Evolutionary conservation across 2,888 invertebrate species (phyloP), one percentile per base, ranked within the genome.

Genomic region (Dugesia japonica): DNA sequence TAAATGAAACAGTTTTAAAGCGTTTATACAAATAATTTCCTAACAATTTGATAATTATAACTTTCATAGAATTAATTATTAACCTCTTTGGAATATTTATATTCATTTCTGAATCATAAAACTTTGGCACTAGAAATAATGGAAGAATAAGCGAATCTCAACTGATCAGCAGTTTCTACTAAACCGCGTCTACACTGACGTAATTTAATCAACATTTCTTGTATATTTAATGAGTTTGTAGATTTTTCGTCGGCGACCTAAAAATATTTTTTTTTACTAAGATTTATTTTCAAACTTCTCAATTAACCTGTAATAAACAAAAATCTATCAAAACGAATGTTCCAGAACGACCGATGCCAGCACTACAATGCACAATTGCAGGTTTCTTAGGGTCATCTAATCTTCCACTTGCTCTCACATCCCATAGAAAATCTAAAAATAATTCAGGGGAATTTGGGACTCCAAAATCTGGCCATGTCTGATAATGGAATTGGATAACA

Each of bases 381-480:
- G 94, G 94, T 0, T 94, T 81, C 73, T 81, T 80, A 26, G 81
- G n/a, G 15, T 71, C 26, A 23, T 82, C 82, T 31, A 85, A 80
- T 15, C 81, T 82, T 0, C 83, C 84, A 23, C 82, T 81, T 42
- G 82, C 79, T 74, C 84, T 80, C 13, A 86, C 85, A 27, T 82
- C 83, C 77, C 82, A 81, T 27, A 86, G 82, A 79, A 86, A 86
- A 78, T 83, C 82, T 28, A 86, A 82, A 81, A 86, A 94, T 23
- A 90, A 90, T 42, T 89, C 88, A 0, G 94, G 92, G 71, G 91
- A 91, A 80, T 89, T 88, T 0, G 94, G 94, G 79, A 94, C 92
- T 7, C 94, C 93, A 85, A 94, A 94, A 86, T 95, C 94, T 0
- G 94, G 94, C 94, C 94, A 95, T 38, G 92, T 92, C 26, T 90